Conservation (phyloP, 30 jellyfish, hydroid and myxozoan species). For the Turritopsis dohrnii region DNA sequence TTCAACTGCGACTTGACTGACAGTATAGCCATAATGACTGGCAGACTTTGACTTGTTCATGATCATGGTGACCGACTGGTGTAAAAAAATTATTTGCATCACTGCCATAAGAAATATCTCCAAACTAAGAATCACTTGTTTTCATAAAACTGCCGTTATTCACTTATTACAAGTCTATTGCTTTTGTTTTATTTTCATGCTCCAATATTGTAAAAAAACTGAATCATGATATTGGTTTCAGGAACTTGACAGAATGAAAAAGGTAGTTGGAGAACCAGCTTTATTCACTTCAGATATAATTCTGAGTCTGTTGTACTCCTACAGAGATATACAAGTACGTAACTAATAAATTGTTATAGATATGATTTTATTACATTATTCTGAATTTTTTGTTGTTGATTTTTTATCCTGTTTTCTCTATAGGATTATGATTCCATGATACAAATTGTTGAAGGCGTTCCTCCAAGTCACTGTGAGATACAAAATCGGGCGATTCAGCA, state of each 20-base stretch:
- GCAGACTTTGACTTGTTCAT: too few species aligned
- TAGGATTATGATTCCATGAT: conserved; percentile 92
- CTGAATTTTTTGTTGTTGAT: neutral
- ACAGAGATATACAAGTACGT: conserved; percentile 90
- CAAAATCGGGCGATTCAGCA: conserved; percentile 84
- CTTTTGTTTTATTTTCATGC: neutral
- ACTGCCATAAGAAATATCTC: too few species aligned
- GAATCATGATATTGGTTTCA: neutral
- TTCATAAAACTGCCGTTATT: too few species aligned
- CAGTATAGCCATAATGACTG: too few species aligned
- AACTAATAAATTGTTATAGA: neutral
- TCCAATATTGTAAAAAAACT: neutral
- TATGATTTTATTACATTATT: neutral
- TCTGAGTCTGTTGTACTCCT: conserved; percentile 63
- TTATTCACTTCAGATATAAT: conserved; percentile 81
- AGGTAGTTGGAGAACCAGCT: conserved; percentile 80
- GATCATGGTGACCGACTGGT: too few species aligned
- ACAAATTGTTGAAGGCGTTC: conserved; percentile 76
- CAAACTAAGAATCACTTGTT: too few species aligned
- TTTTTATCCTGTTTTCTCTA: neutral
- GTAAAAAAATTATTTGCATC: too few species aligned
- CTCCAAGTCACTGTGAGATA: conserved; percentile 75
- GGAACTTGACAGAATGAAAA: conserved; percentile 85
- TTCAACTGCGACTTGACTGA: too few species aligned
- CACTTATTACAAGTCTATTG: too few species aligned